Evolutionary conservation across 1,140 invertebrate genomes (phyloP), one percentile per base, ranked within the genome.

Genomic region (Melitaea cinxia): DNA sequence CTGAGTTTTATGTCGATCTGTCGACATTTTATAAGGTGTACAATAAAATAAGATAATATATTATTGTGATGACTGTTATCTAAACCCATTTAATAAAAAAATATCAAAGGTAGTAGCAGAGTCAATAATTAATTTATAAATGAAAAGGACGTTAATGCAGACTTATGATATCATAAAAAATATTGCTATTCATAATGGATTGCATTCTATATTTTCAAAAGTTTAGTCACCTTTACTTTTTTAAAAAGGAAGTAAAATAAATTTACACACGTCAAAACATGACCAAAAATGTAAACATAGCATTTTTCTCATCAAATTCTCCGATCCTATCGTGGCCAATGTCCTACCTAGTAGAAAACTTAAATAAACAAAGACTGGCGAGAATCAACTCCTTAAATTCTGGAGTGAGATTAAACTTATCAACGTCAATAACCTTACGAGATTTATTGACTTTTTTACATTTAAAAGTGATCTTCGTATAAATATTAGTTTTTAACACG

Each of bases 341-440:
- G 50, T 53, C 50, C 50, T 26, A 14, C 19, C 19, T 47, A 17
- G 19, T 47, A 47, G 1, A 30, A 24, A 33, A 47, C 42, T 56
- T 21, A 6, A 56, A 42, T 42, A 57, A 57, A 57, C 39, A 57
- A n/a, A 10, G 30, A 39, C 37, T 57, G 55, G 19, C 1, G 39
- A 45, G 47, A 57, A 57, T 45, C 37, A 57, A 45, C n/a, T 57
- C 24, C 39, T 55, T 21, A 24, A 21, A 57, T 45, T 45, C 55
- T 45, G 9, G 39, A 57, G 39, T 15, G 15, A 15, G 39, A 30
- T 57, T 57, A 47, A 47, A 23, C 42, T 23, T 23, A 23, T 21
- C 42, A 42, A 19, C 14, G 42, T 47, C 42, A 47, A 47, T 42
- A 42, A 42, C 37, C 37, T 42, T 42, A 10, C 24, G 39, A 42